These are phyloP conservation scores for Pollenia labialis DNA, from an alignment of 2,888 invertebrate species.

Conservation along the genomic window DNA sequence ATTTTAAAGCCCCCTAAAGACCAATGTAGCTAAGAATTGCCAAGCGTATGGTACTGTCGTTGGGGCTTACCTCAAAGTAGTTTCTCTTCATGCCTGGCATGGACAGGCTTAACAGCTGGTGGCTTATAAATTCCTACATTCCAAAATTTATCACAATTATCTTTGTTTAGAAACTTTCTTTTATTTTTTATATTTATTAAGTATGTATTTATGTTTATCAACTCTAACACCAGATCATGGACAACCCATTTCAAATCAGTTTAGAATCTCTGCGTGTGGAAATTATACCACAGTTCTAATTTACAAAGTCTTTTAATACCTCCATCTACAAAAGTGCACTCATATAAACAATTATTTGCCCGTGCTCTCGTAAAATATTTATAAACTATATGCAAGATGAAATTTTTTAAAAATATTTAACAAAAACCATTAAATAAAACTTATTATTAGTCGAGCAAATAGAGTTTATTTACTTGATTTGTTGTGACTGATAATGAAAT, in stretches of 20 bases:
- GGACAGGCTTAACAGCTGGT: too few relatives aligned
- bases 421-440: conserved; percentile 29
- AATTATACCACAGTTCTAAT: neutral
- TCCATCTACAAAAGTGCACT: neutral
- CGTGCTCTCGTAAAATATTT: conserved; percentile 24
- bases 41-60: too few relatives aligned
- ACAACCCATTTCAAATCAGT: neutral
- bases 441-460: conserved; percentile 61
- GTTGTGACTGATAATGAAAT: conserved; percentile 61
- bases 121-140: too few relatives aligned
- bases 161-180: too few relatives aligned
- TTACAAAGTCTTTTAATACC: neutral
- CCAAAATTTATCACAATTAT: too few relatives aligned
- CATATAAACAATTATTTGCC: conserved; percentile 14
- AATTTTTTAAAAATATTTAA: conserved; percentile 5
- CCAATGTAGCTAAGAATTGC: too few relatives aligned
- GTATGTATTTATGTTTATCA: too few relatives aligned
- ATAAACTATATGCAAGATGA: conserved; percentile 6
- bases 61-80: too few relatives aligned
- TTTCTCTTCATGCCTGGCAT: too few relatives aligned
- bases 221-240: neutral
- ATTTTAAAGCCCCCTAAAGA: too few relatives aligned
- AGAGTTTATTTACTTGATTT: conserved; percentile 63
- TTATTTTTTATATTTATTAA: too few relatives aligned
- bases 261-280: neutral